Conservation (phyloP, 2,888 invertebrate species). For the Cantharis rustica region DNA sequence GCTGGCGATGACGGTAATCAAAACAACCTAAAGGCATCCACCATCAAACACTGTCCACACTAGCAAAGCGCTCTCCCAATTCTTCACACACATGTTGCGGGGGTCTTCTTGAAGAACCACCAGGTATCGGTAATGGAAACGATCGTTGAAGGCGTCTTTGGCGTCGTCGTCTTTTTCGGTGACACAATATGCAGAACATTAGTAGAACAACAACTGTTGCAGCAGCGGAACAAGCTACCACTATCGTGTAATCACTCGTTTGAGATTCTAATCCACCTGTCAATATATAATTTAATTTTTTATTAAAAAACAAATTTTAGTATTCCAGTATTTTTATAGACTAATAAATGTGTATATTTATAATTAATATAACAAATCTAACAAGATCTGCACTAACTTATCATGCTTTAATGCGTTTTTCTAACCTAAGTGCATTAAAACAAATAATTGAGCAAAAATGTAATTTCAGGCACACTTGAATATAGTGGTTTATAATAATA, state of each 20-base stretch:
- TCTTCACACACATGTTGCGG: constrained; percentile 62
- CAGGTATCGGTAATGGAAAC: constrained; percentile 52
- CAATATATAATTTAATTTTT: background rate
- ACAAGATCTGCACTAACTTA: background rate
- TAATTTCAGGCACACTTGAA: background rate
- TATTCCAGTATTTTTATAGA: background rate
- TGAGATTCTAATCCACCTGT: constrained; percentile 51
- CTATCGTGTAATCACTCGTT: constrained; percentile 48
- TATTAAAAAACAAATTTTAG: background rate
- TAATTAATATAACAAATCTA: background rate
- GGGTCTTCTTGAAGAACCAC: constrained; percentile 50
- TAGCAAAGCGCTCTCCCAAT: constrained; percentile 62
- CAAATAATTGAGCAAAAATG: background rate
- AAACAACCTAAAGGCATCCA: constrained; percentile 44
- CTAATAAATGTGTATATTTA: background rate
- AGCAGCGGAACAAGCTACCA: constrained; percentile 51
- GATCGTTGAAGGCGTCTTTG: constrained; percentile 54
- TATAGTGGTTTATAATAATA: no score
- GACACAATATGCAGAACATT: constrained; percentile 60
- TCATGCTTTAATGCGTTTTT: background rate
- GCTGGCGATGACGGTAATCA: constrained; percentile 45
- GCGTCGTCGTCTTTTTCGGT: constrained; percentile 58
- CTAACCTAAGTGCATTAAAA: background rate
- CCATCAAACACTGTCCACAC: constrained; percentile 63
- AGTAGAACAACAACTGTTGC: constrained; percentile 57